Conservation (phyloP, 2,797 vertebrate species). For the Todus mexicanus region DNA sequence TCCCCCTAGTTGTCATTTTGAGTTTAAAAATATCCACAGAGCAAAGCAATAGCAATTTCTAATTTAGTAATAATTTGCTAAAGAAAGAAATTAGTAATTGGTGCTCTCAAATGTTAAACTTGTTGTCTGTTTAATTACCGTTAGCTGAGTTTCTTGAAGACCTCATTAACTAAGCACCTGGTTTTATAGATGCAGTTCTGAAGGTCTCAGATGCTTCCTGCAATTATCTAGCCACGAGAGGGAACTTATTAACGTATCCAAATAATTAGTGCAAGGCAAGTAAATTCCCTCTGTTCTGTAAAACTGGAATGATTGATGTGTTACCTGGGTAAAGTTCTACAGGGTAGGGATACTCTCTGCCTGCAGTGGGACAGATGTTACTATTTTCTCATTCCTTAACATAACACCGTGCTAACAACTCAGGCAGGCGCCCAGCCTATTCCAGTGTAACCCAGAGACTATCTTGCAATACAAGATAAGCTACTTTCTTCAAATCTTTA, state of each 20-base stretch:
- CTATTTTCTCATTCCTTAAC: background rate
- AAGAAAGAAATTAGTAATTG: background rate
- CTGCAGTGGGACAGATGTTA: background rate
- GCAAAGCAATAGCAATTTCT: background rate
- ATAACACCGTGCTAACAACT: accelerated
- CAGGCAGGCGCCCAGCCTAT: background rate
- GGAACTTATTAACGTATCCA: background rate
- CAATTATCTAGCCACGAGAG: background rate
- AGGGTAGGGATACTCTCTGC: background rate
- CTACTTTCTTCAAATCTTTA: background rate
- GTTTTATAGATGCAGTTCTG: background rate
- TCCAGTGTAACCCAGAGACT: background rate
- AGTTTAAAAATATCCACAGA: background rate
- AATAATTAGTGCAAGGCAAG: background rate
- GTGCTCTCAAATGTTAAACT: background rate
- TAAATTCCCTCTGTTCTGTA: background rate
- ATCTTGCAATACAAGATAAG: background rate
- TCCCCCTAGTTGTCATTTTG: accelerated
- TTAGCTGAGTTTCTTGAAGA: background rate
- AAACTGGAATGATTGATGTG: background rate
- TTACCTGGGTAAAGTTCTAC: background rate
- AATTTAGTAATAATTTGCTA: background rate
- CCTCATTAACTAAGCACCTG: constrained; percentile 24
- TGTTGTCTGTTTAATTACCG: constrained; percentile 7
- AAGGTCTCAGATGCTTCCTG: background rate